Evolutionary conservation across 2,113 vertebrate genomes (phyloP).

Genomic region (Gopherus evgoodei): DNA sequence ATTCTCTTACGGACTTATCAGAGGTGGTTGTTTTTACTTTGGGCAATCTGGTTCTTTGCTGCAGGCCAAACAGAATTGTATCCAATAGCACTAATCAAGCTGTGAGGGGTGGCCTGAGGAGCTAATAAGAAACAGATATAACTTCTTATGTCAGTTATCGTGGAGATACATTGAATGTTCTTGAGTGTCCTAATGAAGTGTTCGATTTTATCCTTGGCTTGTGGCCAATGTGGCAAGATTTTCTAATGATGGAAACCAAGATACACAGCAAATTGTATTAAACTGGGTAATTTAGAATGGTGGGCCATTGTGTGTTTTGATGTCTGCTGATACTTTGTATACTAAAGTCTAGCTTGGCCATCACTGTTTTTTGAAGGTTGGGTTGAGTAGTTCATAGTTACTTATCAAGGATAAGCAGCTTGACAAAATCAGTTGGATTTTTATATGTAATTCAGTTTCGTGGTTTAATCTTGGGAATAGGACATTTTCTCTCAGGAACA

Average conservation of each 20-base stretch:
- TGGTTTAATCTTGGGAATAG: not conserved
- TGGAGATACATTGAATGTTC: not conserved
- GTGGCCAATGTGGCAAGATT: not conserved
- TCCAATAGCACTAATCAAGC: not conserved
- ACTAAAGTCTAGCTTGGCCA: not conserved
- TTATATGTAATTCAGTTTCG: not conserved
- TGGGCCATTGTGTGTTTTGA: not conserved
- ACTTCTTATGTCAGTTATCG: not conserved
- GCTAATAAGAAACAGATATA: not conserved
- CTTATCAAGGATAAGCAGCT: not conserved
- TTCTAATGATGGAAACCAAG: not conserved
- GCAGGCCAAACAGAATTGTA: not conserved
- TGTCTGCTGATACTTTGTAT: not conserved
- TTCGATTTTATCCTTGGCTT: not conserved
- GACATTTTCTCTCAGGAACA: not conserved
- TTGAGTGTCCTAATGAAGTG: not conserved
- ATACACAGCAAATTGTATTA: constrained; percentile 4
- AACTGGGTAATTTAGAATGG: not conserved
- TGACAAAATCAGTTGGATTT: not conserved
- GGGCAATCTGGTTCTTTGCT: not conserved
- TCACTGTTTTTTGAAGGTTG: not conserved
- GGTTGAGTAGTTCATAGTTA: not conserved
- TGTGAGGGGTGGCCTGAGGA: not conserved
- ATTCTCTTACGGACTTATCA: not conserved
- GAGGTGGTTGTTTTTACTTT: not conserved